Evolutionary conservation across 2,888 invertebrate species (phyloP).

Genomic region (Drosophila tanythrix): DNA sequence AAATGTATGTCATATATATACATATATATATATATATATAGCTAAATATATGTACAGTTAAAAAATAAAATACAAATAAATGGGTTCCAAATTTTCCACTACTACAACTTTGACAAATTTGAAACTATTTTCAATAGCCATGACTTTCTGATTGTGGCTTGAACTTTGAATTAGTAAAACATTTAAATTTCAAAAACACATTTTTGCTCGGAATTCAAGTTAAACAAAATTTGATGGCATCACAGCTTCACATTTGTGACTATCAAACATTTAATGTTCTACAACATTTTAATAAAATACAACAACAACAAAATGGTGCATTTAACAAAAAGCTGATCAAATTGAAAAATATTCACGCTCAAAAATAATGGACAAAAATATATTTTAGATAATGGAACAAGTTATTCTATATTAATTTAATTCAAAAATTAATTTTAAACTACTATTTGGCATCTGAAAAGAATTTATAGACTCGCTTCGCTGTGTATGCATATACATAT

Average conservation of each 20-base stretch:
- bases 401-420: constrained; percentile 2
- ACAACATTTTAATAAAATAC: no score
- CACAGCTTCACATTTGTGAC: neutral
- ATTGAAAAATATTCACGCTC: neutral
- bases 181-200: neutral
- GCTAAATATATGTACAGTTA: neutral
- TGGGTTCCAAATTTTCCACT: neutral
- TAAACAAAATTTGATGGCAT: no score
- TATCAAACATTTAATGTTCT: neutral
- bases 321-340: neutral
- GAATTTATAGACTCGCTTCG: neutral
- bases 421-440: neutral
- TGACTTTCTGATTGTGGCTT: neutral
- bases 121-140: neutral
- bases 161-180: neutral
- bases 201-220: neutral
- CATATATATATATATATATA: no score
- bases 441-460: neutral
- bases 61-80: neutral
- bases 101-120: neutral
- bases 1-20: neutral
- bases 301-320: neutral
- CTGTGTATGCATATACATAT: neutral
- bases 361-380: neutral
- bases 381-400: neutral